Evolutionary conservation across 2,888 invertebrate genomes (phyloP), one percentile per base, ranked within the genome.

Genomic region (Osmoderma eremita): DNA sequence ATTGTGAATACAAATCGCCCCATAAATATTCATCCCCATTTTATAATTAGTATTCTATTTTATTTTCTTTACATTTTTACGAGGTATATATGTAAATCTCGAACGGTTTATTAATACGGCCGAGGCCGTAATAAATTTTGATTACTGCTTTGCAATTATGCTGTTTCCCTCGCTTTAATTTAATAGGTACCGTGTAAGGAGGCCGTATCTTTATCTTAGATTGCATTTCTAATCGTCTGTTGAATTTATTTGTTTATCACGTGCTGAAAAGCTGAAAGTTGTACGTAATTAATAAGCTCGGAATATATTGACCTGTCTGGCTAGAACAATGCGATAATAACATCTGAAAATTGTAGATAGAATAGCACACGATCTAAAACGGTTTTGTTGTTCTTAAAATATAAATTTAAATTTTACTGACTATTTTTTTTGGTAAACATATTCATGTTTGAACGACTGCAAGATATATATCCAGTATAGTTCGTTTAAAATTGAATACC

Each of bases 11-110:
- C 61, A 68, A 68, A 68, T 65, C 20, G 41, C 39, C 66, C 41
- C 63, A 66, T 66, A 69, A 69, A 69, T 69, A 66, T 66, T 53
- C 69, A 63, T 69, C 56, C 63, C 24, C 42, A 54, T 66, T 63
- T 66, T 45, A 66, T 69, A 66, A 69, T 69, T 69, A 69, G 67
- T 58, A 67, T 68, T 51, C 68, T 49, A 36, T 61, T 64, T 63
- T 68, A 61, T 68, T 68, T 68, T 64, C 53, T 64, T 20, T 64
- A 45, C 64, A 53, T 64, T 64, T 63, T 64, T 64, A 64, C 64
- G 64, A 64, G 64, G 41, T 38, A 38, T 56, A 48, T 61, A 65
- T 65, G 65, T 49, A 61, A 65, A 65, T 65, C 48, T 39, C 58
- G 58, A 50, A 61, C n/a, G n/a, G 65, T 39, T 58, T 65, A 61